These are phyloP conservation scores for Tenebrosternarchus preto DNA, from an alignment of 2,113 vertebrate genomes.

Conservation along the genomic window DNA sequence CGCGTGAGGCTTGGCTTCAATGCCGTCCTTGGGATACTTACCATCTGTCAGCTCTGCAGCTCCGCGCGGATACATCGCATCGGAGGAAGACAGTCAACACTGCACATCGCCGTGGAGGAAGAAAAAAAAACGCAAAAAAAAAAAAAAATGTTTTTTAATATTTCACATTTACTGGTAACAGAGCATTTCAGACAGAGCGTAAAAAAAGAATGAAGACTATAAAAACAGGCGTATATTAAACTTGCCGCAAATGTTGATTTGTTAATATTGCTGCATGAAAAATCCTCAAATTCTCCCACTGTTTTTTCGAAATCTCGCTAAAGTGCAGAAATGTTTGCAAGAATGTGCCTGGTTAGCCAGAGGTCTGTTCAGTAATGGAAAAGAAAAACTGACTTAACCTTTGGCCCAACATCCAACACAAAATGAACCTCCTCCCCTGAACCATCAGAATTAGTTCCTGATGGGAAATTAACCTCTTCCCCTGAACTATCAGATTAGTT, in stretches of 20 bases:
- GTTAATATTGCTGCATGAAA: not conserved
- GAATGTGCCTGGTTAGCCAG: constrained; percentile 5
- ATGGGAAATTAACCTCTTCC: not conserved
- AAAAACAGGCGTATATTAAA: not conserved
- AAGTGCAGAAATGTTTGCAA: not conserved
- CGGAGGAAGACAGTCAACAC: constrained; percentile 29
- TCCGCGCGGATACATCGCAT: constrained; percentile 45
- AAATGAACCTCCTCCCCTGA: too few relatives aligned
- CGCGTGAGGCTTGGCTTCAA: constrained; percentile 55
- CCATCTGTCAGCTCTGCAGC: constrained; percentile 57
- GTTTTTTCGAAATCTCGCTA: not conserved
- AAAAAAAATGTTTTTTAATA: too few relatives aligned
- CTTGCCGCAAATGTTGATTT: not conserved
- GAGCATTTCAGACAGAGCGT: not conserved
- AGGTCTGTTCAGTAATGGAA: constrained; percentile 1
- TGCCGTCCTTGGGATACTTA: constrained; percentile 55
- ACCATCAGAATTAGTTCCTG: constrained; percentile 13
- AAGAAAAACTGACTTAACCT: constrained; percentile 9
- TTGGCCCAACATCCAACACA: constrained; percentile 17
- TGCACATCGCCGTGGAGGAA: not conserved
- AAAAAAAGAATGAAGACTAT: not conserved
- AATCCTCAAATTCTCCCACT: not conserved
- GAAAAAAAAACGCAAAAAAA: not conserved
- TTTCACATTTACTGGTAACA: constrained; percentile 4
- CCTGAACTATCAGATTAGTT: constrained; percentile 13